Evolutionary conservation across 2,113 vertebrate species (phyloP).

Genomic region (Pygoscelis antarcticus): DNA sequence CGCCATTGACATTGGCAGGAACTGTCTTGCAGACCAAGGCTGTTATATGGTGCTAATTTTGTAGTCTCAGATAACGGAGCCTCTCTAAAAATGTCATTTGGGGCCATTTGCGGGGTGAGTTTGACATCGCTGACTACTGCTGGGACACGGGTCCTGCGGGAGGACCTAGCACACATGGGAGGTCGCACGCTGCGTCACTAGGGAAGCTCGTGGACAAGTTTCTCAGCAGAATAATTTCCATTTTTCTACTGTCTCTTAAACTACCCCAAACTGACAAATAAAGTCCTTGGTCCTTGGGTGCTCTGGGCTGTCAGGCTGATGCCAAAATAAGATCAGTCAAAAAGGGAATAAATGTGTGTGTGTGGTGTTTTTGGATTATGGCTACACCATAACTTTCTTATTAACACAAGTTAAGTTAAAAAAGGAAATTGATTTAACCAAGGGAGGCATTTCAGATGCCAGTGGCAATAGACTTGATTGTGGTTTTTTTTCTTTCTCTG

Average conservation of each 20-base stretch:
- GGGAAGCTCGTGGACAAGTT: not conserved
- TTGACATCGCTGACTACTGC: not conserved
- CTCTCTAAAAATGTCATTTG: conserved; percentile 40
- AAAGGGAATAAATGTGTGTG: not conserved
- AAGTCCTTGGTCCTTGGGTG: not conserved
- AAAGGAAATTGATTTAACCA: conserved; percentile 28
- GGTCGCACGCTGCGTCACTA: not conserved
- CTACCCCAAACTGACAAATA: not conserved
- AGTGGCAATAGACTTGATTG: not conserved
- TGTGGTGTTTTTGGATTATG: not conserved
- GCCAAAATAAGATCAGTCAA: not conserved
- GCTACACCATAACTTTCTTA: not conserved
- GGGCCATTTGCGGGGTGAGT: conserved; percentile 28
- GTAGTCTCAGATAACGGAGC: conserved; percentile 38
- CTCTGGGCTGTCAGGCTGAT: not conserved
- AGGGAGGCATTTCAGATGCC: not conserved
- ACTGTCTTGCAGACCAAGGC: not conserved
- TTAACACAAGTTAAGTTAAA: conserved; percentile 22
- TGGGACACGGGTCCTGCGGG: not conserved
- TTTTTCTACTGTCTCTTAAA: not conserved
- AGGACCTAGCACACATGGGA: not conserved
- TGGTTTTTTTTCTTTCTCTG: not conserved
- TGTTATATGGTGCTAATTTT: conserved; percentile 42
- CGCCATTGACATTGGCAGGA: conserved; percentile 19
- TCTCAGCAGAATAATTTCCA: not conserved